Evolutionary conservation across 2,888 invertebrate genomes (phyloP).

Genomic region (Campoletis raptor): DNA sequence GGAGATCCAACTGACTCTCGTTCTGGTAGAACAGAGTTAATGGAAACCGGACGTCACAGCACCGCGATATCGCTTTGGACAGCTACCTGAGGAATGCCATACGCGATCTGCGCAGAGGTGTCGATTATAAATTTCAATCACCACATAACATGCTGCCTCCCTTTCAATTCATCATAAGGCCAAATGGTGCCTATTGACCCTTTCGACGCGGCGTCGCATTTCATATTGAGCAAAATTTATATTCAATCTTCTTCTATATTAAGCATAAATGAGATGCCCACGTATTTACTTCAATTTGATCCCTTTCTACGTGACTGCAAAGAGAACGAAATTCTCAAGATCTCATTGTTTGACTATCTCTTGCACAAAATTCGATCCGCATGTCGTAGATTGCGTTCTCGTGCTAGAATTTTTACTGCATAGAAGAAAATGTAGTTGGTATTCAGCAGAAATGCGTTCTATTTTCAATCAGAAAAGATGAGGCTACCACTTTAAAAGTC

Average conservation of each 20-base stretch:
- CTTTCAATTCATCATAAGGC: constrained; percentile 20
- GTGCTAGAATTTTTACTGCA: neutral
- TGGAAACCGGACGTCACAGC: constrained; percentile 68
- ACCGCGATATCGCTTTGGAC: constrained; percentile 53
- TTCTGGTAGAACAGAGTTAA: constrained; percentile 66
- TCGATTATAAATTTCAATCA: constrained; percentile 63
- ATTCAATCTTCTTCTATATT: neutral
- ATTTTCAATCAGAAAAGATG: constrained; percentile 25
- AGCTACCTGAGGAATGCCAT: constrained; percentile 66
- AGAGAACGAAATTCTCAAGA: neutral
- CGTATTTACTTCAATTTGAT: constrained; percentile 5
- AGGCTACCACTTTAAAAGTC: constrained; percentile 7
- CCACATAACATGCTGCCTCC: constrained; percentile 9
- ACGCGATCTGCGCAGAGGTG: constrained; percentile 9
- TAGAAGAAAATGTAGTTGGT: neutral
- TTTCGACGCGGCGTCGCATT: neutral
- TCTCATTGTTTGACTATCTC: constrained; percentile 2
- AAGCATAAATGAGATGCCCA: neutral
- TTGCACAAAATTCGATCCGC: neutral
- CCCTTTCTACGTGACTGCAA: neutral
- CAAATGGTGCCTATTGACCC: neutral
- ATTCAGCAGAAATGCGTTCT: constrained; percentile 11
- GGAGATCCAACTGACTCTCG: constrained; percentile 61
- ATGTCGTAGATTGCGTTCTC: neutral
- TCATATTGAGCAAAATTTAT: neutral